Base-by-base conservation (phyloP, 2,797 vertebrate species). In the Spinus olivaceus region DNA sequence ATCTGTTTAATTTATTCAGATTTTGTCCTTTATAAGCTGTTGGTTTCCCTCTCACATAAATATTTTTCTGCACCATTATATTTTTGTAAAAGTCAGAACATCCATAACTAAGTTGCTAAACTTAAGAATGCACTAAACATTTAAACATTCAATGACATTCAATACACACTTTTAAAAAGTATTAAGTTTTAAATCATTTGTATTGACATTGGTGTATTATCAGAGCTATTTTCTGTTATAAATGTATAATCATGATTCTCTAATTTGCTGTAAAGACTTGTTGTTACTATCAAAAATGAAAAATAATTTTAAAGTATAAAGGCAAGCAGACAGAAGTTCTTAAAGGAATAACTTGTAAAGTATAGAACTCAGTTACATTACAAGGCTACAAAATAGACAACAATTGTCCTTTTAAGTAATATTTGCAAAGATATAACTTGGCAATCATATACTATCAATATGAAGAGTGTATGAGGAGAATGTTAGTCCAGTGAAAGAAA, bases 171-270 rank as follows among this genome's bases (percentile, higher is more conserved):
- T 53, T 2, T 5, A 65, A 51, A 63, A 57, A 12, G 5, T 6
- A 41, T 4, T 30, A 2, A 4, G 50, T 82, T 70, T 69, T 20
- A 33, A 47, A 80, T 56, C n/a, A 22, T 47, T 71, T 74, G 3
- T 3, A 71, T 42, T 67, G 7, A 32, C 6, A 0, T 49, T n/a
- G 2, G 2, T n/a, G 6, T 11, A 41, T 54, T 23, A 14, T 54
- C 9, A 33, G 3, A 11, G 16, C 51, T 86, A 6, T 33, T 63
- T 70, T 81, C 25, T 8, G 47, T 50, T 35, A 30, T 27, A 54
- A 70, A 49, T 9, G 2, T 60, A 67, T 35, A 84, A 37, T 49
- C 5, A 4, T 7, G 1, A 12, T 66, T 73, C 71, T 64, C 39
- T 77, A 53, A 65, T 57, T 49, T 83, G 1, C 8, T 51, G 0